Base-by-base conservation (phyloP, 1,140 invertebrate species). In the Episyrphus balteatus region DNA sequence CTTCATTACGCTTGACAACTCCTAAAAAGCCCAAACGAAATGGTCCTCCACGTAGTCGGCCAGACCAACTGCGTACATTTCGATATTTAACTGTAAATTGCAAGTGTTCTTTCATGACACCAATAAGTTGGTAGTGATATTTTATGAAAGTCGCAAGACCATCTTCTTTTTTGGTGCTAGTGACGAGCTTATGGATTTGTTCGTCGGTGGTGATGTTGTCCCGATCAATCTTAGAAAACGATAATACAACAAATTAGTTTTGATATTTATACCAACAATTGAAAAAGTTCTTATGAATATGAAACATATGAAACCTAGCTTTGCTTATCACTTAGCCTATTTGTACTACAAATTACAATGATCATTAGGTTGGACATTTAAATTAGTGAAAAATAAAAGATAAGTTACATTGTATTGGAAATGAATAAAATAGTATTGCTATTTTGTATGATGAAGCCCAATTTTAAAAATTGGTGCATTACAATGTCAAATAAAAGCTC, bases 31-130 rank as follows among this genome's bases (percentile, higher is more conserved):
- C 63, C 11, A 66, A 45, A 0, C 63, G 59, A 45, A 59, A 66
- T 3, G 50, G 55, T 10, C 55, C 51, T 39, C 61, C 62, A 14
- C 55, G 58, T 33, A 66, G 46, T 31, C 58, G 47, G 2, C 63
- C 63, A 40, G 63, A 63, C 63, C 63, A 66, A n/a, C 62, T 63
- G 11, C 62, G 49, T 10, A 63, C 56, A 42, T 64, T 61, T 9
- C 63, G 62, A 46, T 64, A 66, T 10, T 55, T 54, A 7, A 66
- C 57, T 2, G 51, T 55, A n/a, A 66, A 66, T 36, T 66, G 66
- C 7, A 64, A 61, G 1, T 51, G 54, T 33, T 66, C 56, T 10
- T 51, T 41, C 12, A 66, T 49, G 39, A 66, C 46, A 21, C 44
- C 42, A 5, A 61, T 14, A 9, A 66, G 36, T 14, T 63, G 59